Conservation (phyloP, 2,797 vertebrate genomes). For the Apodemus agrarius region DNA sequence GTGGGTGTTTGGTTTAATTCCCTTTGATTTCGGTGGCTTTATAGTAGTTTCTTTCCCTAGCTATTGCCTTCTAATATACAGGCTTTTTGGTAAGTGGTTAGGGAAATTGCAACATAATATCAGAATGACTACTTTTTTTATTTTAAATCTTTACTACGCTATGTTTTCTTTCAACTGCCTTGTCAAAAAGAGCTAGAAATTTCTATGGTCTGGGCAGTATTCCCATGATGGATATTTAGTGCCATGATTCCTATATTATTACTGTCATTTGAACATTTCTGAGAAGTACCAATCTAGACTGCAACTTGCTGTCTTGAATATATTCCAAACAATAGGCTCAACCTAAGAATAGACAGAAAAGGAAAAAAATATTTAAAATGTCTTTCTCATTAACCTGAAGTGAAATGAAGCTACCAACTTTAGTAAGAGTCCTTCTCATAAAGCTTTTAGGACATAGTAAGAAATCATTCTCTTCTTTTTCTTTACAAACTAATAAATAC, state of each 20-base stretch:
- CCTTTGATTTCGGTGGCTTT: conserved; percentile 48
- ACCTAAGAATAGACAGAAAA: conserved; percentile 58
- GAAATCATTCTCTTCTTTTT: conserved; percentile 32
- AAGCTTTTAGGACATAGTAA: neutral
- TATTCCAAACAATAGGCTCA: conserved; percentile 44
- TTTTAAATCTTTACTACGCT: conserved; percentile 61
- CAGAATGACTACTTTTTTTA: conserved; percentile 63
- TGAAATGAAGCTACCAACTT: conserved; percentile 17
- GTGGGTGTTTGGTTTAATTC: conserved; percentile 62
- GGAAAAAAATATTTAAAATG: conserved; percentile 61
- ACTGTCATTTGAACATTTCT: conserved; percentile 69
- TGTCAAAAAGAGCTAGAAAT: conserved; percentile 65
- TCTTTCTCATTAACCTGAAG: conserved; percentile 34
- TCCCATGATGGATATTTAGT: conserved; percentile 55
- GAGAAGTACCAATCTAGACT: conserved; percentile 65
- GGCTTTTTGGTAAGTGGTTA: conserved; percentile 67
- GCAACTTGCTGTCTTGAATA: conserved; percentile 48
- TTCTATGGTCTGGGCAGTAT: conserved; percentile 66
- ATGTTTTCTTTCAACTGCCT: conserved; percentile 55
- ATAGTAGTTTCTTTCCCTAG: conserved; percentile 42
- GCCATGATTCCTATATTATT: conserved; percentile 64
- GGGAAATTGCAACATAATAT: conserved; percentile 60
- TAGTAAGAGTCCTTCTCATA: neutral
- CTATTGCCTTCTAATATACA: conserved; percentile 15
- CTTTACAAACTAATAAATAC: neutral